A percentile compares a stretch with the other conserved stretches of the same genome.
Evolutionary conservation across 2,888 invertebrate species (phyloP).

Genomic region (Polyploca ridens): DNA sequence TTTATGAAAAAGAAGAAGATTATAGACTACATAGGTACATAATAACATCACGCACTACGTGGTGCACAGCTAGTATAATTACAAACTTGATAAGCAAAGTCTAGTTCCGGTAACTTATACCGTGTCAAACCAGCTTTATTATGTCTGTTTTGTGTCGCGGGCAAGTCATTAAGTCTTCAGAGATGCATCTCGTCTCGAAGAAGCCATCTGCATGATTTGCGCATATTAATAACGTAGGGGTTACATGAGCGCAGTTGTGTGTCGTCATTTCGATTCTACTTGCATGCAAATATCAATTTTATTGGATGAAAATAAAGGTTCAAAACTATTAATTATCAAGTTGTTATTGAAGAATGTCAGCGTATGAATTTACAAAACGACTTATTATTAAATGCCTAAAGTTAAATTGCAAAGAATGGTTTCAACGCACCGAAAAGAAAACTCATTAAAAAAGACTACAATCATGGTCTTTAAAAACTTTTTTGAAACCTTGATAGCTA

Average conservation of each 20-base stretch:
- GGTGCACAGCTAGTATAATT: background rate
- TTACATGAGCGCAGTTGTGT: slow-evolving; percentile 41
- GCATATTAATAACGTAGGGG: slow-evolving; percentile 68
- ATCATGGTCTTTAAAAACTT: slow-evolving; percentile 42
- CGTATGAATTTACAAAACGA: too few species aligned
- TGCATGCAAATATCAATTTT: background rate
- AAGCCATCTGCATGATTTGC: slow-evolving; percentile 71
- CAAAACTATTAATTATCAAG: too few species aligned
- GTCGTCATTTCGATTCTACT: slow-evolving; percentile 21
- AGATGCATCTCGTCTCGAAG: slow-evolving; percentile 51
- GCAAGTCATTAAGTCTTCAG: slow-evolving; percentile 53
- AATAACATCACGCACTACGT: background rate
- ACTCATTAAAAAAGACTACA: slow-evolving; percentile 25
- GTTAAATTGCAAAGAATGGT: slow-evolving; percentile 10
- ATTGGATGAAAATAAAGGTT: background rate
- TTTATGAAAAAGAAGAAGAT: too few species aligned
- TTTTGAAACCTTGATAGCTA: slow-evolving; percentile 55
- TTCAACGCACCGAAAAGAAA: slow-evolving; percentile 20
- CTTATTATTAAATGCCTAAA: background rate
- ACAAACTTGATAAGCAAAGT: background rate
- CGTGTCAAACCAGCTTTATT: slow-evolving; percentile 38
- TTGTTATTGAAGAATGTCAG: too few species aligned
- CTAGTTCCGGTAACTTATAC: slow-evolving; percentile 24
- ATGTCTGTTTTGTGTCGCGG: slow-evolving; percentile 40
- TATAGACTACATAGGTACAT: too few species aligned